Base-by-base conservation (phyloP, 2,113 vertebrate species). In the Hippoglossus stenolepis region DNA sequence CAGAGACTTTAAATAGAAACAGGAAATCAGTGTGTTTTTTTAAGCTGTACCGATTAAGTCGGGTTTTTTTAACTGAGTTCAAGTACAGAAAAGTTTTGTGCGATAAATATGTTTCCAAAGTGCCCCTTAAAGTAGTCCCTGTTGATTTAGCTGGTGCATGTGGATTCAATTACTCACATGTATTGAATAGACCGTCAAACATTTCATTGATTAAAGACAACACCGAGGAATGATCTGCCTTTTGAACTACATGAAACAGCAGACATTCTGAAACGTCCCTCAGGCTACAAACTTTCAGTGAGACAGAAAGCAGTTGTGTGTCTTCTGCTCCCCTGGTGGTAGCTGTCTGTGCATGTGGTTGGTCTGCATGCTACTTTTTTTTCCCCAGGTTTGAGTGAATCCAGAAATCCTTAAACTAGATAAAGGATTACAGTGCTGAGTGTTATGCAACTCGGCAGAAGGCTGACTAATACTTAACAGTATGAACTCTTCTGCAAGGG, bases 1-100 rank as follows among this genome's bases (percentile, higher is more conserved):
- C 69, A 65, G 21, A 38, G 31, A 21, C 23, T 60, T 75, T 15
- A 24, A 72, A 76, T 21, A 24, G 80, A 77, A 89, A 60, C 47
- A 54, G 87, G 90, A 89, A 89, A 77, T 85, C 40, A 43, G 20
- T 57, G 47, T 70, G 40, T 66, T 6, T 51, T 45, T 80, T 70
- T 82, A 12, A 3, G 31, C 40, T 43, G 21, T 61, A 43, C 26
- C 38, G 74, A 82, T 47, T 64, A 56, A 61, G n/a, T 53, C 2
- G 65, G 23, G 56, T 72, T 75, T 45, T 63, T 83, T 70, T 26
- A 21, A 11, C 17, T 8, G 61, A 83, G 51, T 43, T 2, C 2
- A 31, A 31, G 31, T 31, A 31, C 31, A 31, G 31, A 38, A 79
- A 72, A 70, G 35, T 57, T 21, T 26, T 1, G 20, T 26, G 35